These are phyloP conservation scores for Phoxinus phoxinus DNA, from an alignment of 2,113 vertebrate genomes.

Conservation along the genomic window DNA sequence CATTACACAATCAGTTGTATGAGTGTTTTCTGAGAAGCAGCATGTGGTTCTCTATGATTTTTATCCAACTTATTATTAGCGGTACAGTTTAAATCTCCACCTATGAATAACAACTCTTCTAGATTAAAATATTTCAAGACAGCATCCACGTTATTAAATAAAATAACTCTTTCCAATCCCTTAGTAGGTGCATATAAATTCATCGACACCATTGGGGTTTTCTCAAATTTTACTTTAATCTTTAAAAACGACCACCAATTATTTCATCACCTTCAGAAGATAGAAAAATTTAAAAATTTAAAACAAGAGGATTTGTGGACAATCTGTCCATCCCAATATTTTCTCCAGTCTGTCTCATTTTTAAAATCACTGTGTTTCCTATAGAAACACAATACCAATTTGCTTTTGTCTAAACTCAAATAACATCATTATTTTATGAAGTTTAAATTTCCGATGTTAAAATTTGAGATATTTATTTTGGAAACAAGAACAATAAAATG, in stretches of 20 bases:
- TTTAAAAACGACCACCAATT: background rate
- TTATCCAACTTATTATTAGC: background rate
- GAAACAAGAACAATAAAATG: background rate
- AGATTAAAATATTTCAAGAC: background rate
- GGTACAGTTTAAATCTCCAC: background rate
- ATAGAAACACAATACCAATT: background rate
- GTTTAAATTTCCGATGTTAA: constrained; percentile 2
- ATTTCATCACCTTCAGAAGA: background rate
- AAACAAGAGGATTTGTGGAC: background rate
- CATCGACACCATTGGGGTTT: background rate
- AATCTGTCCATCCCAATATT: background rate
- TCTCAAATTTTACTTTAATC: too few relatives aligned
- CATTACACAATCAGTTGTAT: background rate
- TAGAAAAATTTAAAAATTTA: too few relatives aligned
- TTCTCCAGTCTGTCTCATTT: background rate
- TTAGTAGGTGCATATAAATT: background rate
- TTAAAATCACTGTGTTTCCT: background rate
- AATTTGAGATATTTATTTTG: background rate
- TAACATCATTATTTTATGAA: background rate
- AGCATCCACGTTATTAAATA: background rate
- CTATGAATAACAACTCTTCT: background rate
- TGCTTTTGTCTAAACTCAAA: constrained; percentile 1
- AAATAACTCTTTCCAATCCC: background rate
- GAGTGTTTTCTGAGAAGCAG: background rate
- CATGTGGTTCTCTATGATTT: background rate